Percentiles rank a stretch among this genome's conserved stretches.
Evolutionary conservation across 1,140 invertebrate genomes (phyloP).

Genomic region (Euura saliciscinereae): DNA sequence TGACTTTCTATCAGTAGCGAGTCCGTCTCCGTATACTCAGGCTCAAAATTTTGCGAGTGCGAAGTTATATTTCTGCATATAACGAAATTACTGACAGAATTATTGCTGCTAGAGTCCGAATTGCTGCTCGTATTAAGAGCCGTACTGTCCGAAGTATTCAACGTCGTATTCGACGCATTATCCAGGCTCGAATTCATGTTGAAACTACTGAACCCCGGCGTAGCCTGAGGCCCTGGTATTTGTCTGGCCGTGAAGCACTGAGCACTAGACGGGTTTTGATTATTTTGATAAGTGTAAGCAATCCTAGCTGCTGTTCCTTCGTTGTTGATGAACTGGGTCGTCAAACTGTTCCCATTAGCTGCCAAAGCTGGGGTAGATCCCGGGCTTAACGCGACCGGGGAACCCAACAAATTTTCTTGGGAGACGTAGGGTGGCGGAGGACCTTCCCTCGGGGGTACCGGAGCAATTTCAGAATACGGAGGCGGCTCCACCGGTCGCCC

Average conservation of each 20-base stretch:
- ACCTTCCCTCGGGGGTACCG: conserved; percentile 56
- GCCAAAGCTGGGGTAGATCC: neutral
- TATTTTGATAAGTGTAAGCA: neutral
- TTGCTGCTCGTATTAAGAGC: conserved; percentile 11
- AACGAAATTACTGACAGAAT: conserved; percentile 9
- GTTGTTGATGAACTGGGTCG: neutral
- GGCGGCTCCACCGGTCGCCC: conserved; percentile 58
- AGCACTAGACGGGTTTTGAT: neutral
- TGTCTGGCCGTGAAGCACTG: conserved; percentile 9
- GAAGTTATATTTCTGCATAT: conserved; percentile 7
- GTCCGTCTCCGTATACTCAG: conserved; percentile 30
- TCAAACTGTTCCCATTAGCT: neutral
- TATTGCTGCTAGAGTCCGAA: conserved; percentile 8
- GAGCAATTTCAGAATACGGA: conserved; percentile 63
- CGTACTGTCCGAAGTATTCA: conserved; percentile 2
- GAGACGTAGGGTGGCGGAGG: conserved; percentile 65
- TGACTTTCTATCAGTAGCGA: conserved; percentile 25
- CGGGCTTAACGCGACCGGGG: conserved; percentile 9
- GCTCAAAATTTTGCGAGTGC: conserved; percentile 20
- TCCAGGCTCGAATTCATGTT: neutral
- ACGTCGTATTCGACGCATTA: conserved; percentile 8
- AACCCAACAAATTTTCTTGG: conserved; percentile 50
- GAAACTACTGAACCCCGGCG: conserved; percentile 6
- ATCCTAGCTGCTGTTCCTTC: conserved; percentile 2
- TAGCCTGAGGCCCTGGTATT: conserved; percentile 10